Percentiles rank a stretch among this genome's conserved stretches.
Conservation (phyloP, 2,888 invertebrate species). For the Drosophila ustulata region DNA sequence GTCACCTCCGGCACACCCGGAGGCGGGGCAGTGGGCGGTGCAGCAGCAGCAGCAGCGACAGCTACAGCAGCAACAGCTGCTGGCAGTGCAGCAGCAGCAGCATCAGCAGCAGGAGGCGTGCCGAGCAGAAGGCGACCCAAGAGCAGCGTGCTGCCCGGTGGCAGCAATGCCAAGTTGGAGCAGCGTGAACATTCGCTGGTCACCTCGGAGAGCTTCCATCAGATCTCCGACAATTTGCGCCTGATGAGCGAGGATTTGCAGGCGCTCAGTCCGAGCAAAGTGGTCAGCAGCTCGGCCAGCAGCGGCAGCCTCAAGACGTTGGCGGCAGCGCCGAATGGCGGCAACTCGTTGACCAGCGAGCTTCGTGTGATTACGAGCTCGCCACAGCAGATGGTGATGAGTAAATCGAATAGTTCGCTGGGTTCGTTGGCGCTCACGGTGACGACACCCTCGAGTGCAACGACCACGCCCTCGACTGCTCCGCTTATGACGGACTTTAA, state of each 20-base stretch:
- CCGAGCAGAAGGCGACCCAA: conserved; percentile 66
- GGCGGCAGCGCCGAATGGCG: conserved; percentile 41
- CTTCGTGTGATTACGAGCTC: conserved; percentile 75
- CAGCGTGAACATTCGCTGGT: conserved; percentile 82
- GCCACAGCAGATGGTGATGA: conserved; percentile 74
- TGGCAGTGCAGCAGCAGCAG: neutral
- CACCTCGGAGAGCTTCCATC: conserved; percentile 84
- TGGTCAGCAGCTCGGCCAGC: conserved; percentile 71
- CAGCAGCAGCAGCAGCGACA: neutral
- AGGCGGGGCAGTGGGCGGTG: neutral
- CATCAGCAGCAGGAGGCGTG: conserved; percentile 4
- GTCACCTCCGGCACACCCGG: conserved; percentile 81
- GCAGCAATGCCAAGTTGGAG: conserved; percentile 59
- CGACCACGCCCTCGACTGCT: conserved; percentile 81
- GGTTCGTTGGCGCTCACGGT: conserved; percentile 58
- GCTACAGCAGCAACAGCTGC: neutral
- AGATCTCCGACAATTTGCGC: conserved; percentile 84
- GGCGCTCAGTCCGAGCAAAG: conserved; percentile 82
- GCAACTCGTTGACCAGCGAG: conserved; percentile 61
- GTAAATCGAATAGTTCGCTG: conserved; percentile 69
- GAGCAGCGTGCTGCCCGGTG: conserved; percentile 55
- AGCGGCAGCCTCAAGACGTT: conserved; percentile 72
- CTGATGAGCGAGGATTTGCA: conserved; percentile 85
- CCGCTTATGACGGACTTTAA: conserved; percentile 83
- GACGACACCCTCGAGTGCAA: conserved; percentile 72